These are phyloP conservation scores for Upupa epops DNA, from an alignment of 2,113 vertebrate genomes.

Conservation along the genomic window DNA sequence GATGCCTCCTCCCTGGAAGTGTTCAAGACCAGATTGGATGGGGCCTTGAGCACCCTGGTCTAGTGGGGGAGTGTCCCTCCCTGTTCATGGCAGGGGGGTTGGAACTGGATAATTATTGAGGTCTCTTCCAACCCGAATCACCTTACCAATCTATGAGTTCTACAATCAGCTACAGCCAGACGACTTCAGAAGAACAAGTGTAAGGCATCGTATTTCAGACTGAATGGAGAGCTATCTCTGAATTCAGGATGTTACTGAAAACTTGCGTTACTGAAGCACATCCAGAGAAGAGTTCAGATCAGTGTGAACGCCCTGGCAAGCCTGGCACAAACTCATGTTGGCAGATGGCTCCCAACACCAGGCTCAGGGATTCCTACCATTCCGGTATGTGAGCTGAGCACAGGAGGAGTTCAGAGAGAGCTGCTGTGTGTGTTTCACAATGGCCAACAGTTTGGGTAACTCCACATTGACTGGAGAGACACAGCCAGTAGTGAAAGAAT, in stretches of 20 bases:
- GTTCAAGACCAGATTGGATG: too few species aligned
- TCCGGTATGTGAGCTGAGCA: constrained; percentile 14
- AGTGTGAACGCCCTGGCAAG: neutral
- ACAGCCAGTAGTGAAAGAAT: neutral
- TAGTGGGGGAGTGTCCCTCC: too few species aligned
- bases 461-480: neutral
- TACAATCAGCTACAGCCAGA: neutral
- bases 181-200: neutral
- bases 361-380: neutral
- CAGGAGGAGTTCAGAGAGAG: neutral
- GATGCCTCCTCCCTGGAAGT: too few species aligned
- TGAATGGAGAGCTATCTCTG: neutral
- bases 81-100: too few species aligned
- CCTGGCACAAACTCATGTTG: neutral
- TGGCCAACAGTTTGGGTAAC: neutral
- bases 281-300: neutral
- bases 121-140: too few species aligned
- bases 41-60: too few species aligned
- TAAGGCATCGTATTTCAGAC: neutral
- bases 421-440: neutral
- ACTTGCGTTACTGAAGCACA: neutral
- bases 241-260: neutral
- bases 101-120: too few species aligned
- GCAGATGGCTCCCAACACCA: neutral
- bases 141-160: accelerated